Evolutionary conservation across 2,888 invertebrate species (phyloP).

Genomic region (Ectemnius continuus): DNA sequence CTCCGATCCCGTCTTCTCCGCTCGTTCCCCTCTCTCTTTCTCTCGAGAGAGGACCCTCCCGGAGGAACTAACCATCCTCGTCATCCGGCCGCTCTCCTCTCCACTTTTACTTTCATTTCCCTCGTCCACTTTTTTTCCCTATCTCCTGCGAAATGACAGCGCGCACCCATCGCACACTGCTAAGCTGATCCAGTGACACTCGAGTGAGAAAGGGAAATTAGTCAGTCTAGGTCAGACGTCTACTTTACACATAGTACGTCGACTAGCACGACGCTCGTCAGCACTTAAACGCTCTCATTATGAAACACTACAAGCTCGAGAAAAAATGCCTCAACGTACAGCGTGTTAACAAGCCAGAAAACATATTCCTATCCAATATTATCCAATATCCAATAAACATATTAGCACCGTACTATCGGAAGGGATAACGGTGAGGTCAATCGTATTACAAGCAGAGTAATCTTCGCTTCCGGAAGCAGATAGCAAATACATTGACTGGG

Average conservation of each 20-base stretch:
- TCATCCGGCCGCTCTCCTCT: constrained; percentile 44
- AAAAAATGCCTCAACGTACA: too few species aligned
- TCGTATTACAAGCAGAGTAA: not conserved
- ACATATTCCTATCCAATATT: too few species aligned
- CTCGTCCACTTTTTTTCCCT: constrained; percentile 39
- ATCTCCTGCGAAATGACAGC: constrained; percentile 48
- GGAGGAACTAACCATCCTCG: constrained; percentile 62
- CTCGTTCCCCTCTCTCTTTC: constrained; percentile 29
- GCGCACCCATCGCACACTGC: constrained; percentile 20
- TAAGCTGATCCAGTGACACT: not conserved
- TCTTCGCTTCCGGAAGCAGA: not conserved
- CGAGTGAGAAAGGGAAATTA: not conserved
- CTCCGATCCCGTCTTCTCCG: constrained; percentile 51
- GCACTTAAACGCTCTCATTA: too few species aligned
- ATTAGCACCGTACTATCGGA: too few species aligned
- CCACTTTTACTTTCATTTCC: constrained; percentile 56
- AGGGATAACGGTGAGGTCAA: too few species aligned
- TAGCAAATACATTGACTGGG: constrained; percentile 15
- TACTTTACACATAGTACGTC: too few species aligned
- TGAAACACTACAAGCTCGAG: too few species aligned
- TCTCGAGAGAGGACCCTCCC: constrained; percentile 39
- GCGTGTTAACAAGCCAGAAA: too few species aligned
- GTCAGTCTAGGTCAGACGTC: constrained; percentile 2
- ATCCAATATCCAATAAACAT: too few species aligned
- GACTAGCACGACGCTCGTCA: too few species aligned